Base-by-base conservation (phyloP, 2,113 vertebrate species). In the Entomyzon cyanotis region DNA sequence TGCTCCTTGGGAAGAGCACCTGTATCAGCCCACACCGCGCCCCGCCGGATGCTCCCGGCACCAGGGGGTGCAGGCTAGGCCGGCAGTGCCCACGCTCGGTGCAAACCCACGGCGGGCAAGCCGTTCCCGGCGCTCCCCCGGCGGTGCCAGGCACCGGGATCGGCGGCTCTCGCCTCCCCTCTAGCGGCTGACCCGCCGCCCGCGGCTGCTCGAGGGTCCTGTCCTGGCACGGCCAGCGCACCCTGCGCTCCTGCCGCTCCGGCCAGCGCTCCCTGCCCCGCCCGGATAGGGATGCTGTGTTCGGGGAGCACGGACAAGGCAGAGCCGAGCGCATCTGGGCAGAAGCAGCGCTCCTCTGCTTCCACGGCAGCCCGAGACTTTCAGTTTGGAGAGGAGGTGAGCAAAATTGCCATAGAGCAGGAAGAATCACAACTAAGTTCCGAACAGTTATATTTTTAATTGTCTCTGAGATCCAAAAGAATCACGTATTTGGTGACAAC, bases 101-200 rank as follows among this genome's bases (percentile, higher is more conserved):
- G 44, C 67, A 15, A 8, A 4, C 4, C 3, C 67, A 30, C 0
- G 15, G 42, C 14, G 42, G 42, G 14, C 0, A 49, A 21, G 0
- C 27, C 1, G 8, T 1, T 1, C 1, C 1, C 30, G 2, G 47
- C 0, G 4, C 5, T 44, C 50, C 52, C 33, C 10, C 33, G 2
- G 28, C 11, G 56, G 30, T 0, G 9, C 14, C 9, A 2, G 60
- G 7, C 59, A 1, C 13, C 2, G 41, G 39, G 63, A 42, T 2
- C 14, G 3, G 82, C 87, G 31, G 96, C 95, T 95, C 96, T 95
- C 28, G 79, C 7, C 95, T 87, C 41, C 96, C 96, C 96, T 96
- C 96, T 97, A 91, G 95, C 1, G 95, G 95, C 93, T 31, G 28
- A 50, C 14, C 80, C 75, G 15, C 58, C 41, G 7, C 75, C 25